phyloP scores from a whole-genome alignment of 2,797 vertebrate species.

The Sebastes flavidus region DNA sequence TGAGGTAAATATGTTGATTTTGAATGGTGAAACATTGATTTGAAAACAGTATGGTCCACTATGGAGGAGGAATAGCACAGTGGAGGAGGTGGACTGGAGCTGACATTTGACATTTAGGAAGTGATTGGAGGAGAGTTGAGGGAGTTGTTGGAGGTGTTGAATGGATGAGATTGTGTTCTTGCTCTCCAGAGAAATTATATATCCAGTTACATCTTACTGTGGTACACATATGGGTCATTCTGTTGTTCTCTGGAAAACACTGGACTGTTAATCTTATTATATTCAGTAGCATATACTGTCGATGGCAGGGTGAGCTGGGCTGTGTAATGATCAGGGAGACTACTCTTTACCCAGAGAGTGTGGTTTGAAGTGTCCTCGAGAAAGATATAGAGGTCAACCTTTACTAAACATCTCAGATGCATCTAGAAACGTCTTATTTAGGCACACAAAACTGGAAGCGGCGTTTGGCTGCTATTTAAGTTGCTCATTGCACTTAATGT shows the following conservation, averaged over 20 bases:
- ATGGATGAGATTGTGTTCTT: background rate
- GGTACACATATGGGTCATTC: background rate
- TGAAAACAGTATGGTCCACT: background rate
- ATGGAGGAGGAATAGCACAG: background rate
- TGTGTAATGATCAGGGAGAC: background rate
- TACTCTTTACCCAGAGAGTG: background rate
- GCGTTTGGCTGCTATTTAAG: background rate
- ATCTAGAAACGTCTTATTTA: background rate
- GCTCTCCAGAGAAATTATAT: background rate
- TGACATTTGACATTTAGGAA: constrained; percentile 25
- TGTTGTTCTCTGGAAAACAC: background rate
- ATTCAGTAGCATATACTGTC: background rate
- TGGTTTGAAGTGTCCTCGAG: background rate
- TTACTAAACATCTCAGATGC: background rate
- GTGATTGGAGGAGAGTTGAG: background rate
- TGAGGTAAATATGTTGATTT: background rate
- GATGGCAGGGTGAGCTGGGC: background rate
- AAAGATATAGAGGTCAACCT: background rate
- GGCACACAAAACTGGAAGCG: background rate
- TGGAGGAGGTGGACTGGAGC: background rate
- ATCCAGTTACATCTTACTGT: background rate
- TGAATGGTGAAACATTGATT: background rate
- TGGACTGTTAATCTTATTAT: background rate
- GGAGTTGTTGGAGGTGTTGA: background rate
- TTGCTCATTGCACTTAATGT: background rate